Conservation (phyloP, 2,888 invertebrate species). For the Eudemis profundana region DNA sequence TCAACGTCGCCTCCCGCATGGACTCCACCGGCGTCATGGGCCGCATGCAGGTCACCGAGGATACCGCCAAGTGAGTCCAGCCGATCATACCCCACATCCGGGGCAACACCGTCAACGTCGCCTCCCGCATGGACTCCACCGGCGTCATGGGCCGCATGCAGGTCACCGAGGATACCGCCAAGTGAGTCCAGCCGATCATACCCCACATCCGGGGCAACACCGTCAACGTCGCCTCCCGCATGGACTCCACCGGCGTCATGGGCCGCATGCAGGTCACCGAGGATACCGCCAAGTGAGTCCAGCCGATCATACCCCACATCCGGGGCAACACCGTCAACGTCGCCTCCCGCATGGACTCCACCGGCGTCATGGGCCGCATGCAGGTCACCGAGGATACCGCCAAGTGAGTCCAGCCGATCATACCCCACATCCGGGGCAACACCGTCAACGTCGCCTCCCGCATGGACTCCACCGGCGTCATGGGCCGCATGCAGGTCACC, state of each 20-base stretch:
- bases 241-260: constrained; percentile 98
- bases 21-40: constrained; percentile 97
- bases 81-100: too few relatives aligned
- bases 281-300: constrained; percentile 73
- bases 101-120: constrained; percentile 99
- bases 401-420: constrained; percentile 65
- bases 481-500: constrained; percentile 93
- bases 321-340: constrained; percentile 99
- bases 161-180: constrained; percentile 85
- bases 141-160: constrained; percentile 95
- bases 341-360: constrained; percentile 98
- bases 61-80: constrained; percentile 72
- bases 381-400: constrained; percentile 88
- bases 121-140: constrained; percentile 98
- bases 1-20: constrained; percentile 98
- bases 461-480: constrained; percentile 98
- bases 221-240: constrained; percentile 98
- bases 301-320: too few relatives aligned
- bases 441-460: constrained; percentile 98
- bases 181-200: constrained; percentile 63
- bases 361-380: constrained; percentile 94
- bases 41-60: constrained; percentile 89
- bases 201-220: constrained; percentile 99
- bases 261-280: constrained; percentile 91
- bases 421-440: constrained; percentile 99